These are phyloP conservation scores for Psittacula cyanocephala DNA, from an alignment of 2,113 vertebrate genomes.

Conservation along the genomic window DNA sequence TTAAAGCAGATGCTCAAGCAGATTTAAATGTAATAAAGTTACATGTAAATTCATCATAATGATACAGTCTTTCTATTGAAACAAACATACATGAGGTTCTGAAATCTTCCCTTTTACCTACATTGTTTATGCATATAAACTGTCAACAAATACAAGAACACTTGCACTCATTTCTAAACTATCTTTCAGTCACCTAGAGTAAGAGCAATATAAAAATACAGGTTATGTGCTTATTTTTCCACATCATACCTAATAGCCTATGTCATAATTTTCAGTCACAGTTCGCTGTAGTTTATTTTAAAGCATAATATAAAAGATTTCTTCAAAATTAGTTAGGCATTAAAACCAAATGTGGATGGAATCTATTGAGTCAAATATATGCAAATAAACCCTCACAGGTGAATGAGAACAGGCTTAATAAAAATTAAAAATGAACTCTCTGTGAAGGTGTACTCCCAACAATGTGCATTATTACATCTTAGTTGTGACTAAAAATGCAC, in stretches of 20 bases:
- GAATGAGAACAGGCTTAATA: constrained; percentile 18
- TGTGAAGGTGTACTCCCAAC: constrained; percentile 15
- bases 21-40: not conserved
- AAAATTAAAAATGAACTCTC: constrained; percentile 23
- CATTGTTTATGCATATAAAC: not conserved
- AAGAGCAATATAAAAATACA: constrained; percentile 52
- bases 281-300: constrained; percentile 65
- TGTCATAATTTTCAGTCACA: constrained; percentile 55
- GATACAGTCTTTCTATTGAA: not conserved
- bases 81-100: not conserved
- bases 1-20: not conserved
- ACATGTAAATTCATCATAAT: not conserved
- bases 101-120: not conserved
- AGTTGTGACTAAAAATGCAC: constrained; percentile 25
- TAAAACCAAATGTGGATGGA: constrained; percentile 57
- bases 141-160: constrained; percentile 19
- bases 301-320: constrained; percentile 58
- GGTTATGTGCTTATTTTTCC: constrained; percentile 63
- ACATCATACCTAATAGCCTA: constrained; percentile 65
- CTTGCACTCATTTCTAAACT: constrained; percentile 38
- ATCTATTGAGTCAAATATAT: constrained; percentile 45
- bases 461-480: constrained; percentile 1
- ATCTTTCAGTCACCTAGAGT: constrained; percentile 21
- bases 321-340: constrained; percentile 66
- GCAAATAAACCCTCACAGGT: constrained; percentile 31